Percentiles rank a stretch among this genome's conserved stretches.
phyloP scores from a whole-genome alignment of 2,113 vertebrate genomes.

The Desmodus rotundus region DNA sequence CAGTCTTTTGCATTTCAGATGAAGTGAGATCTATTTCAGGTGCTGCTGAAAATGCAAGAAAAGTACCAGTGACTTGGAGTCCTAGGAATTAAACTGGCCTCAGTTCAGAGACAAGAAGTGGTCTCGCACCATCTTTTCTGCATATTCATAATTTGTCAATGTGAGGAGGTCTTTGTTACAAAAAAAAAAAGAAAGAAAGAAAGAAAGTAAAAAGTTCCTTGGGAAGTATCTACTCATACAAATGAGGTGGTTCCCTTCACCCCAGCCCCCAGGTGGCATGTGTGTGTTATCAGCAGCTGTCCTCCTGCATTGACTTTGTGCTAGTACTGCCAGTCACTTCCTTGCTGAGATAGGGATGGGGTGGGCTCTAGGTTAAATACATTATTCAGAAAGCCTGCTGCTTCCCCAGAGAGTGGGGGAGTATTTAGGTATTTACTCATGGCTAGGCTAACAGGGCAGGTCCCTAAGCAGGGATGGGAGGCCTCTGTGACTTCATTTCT shows the following conservation, averaged over 20 bases:
- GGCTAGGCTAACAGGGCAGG: not conserved
- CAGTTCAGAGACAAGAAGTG: conserved; percentile 48
- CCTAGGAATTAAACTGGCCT: conserved; percentile 66
- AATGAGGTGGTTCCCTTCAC: not conserved
- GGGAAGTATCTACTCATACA: not conserved
- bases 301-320: not conserved
- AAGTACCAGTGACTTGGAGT: conserved; percentile 56
- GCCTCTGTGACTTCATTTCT: not conserved
- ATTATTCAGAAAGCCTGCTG: not conserved
- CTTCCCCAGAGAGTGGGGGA: not conserved
- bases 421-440: not conserved
- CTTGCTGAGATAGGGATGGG: not conserved
- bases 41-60: conserved; percentile 72
- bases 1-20: conserved; percentile 67
- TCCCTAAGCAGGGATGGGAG: not conserved
- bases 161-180: conserved; percentile 64
- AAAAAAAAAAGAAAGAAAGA: not conserved
- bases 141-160: conserved; percentile 69
- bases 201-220: not conserved
- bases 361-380: not conserved
- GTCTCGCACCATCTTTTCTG: conserved; percentile 57
- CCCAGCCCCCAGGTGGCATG: not conserved
- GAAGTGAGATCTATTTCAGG: conserved; percentile 76
- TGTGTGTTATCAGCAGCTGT: not conserved
- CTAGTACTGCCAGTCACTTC: not conserved